These are phyloP conservation scores for Nectonema munidae DNA, from an alignment of 2,888 invertebrate species.

Conservation along the genomic window DNA sequence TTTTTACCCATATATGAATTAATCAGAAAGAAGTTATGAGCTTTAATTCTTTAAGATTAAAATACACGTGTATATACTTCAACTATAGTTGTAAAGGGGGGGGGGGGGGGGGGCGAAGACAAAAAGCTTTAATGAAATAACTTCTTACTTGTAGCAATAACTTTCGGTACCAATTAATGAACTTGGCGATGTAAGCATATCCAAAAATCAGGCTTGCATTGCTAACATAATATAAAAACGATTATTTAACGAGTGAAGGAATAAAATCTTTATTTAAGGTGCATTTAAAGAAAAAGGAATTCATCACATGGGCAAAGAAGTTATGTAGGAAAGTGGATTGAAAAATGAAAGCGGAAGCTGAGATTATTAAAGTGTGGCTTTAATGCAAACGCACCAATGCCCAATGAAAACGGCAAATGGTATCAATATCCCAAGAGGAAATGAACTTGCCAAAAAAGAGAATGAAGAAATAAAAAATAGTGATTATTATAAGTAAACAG, in stretches of 20 bases:
- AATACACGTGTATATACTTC: background rate
- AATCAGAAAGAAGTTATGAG: no score
- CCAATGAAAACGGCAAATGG: background rate
- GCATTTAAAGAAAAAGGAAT: no score
- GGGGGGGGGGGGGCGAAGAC: background rate
- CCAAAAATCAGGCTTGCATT: slow-evolving; percentile 84
- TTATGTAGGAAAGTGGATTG: no score
- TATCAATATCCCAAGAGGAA: no score
- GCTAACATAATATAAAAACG: slow-evolving; percentile 27
- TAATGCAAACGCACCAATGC: background rate
- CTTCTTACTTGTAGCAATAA: slow-evolving; percentile 36
- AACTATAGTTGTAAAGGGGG: background rate
- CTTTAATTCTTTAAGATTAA: no score
- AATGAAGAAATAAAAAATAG: no score
- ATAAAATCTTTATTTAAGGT: no score
- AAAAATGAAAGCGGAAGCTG: no score
- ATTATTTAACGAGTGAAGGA: slow-evolving; percentile 13
- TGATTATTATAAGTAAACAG: no score
- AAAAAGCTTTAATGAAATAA: background rate
- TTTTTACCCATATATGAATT: no score
- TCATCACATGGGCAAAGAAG: no score
- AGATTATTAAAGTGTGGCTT: background rate
- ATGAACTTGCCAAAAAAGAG: no score
- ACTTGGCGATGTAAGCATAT: slow-evolving; percentile 59
- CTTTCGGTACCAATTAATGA: slow-evolving; percentile 64